These are phyloP conservation scores for Drosophila neocordata DNA, from an alignment of 1,140 invertebrate species.

Conservation along the genomic window DNA sequence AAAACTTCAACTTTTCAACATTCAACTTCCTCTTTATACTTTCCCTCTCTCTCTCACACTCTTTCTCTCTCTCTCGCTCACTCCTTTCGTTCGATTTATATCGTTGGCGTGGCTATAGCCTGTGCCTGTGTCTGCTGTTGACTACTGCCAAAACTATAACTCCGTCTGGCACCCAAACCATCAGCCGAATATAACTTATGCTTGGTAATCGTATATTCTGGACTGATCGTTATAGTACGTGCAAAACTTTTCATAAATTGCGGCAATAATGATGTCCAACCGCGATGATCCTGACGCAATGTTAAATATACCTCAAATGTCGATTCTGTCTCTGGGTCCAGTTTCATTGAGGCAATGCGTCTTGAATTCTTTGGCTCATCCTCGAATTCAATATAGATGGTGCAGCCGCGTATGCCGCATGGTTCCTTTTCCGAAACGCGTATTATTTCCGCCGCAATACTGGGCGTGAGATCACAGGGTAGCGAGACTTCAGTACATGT, in stretches of 20 bases:
- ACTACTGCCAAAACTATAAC: conserved; percentile 68
- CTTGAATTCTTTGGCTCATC: conserved; percentile 85
- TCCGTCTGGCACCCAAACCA: conserved; percentile 59
- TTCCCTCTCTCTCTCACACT: too few species aligned
- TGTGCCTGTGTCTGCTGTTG: conserved; percentile 29
- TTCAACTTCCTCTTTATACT: conserved; percentile 6
- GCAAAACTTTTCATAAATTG: conserved; percentile 92
- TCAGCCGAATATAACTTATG: conserved; percentile 89
- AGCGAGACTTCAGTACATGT: conserved; percentile 91
- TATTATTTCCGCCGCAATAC: conserved; percentile 89
- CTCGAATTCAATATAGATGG: conserved; percentile 90
- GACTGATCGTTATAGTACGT: conserved; percentile 91
- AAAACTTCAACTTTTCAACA: conserved; percentile 4
- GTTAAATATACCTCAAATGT: conserved; percentile 94
- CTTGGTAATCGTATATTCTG: conserved; percentile 91
- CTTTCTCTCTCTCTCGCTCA: too few species aligned
- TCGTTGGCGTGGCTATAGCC: conserved; percentile 70
- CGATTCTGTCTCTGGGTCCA: conserved; percentile 91
- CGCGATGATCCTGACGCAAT: conserved; percentile 90
- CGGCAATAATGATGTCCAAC: conserved; percentile 92
- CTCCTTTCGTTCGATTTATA: too few species aligned
- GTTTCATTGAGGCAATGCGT: conserved; percentile 87
- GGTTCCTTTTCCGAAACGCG: conserved; percentile 92
- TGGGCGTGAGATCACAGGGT: conserved; percentile 89
- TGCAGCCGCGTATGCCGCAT: conserved; percentile 91